Evolutionary conservation across 1,140 invertebrate genomes (phyloP).

Genomic region (Anadara kagoshimensis): DNA sequence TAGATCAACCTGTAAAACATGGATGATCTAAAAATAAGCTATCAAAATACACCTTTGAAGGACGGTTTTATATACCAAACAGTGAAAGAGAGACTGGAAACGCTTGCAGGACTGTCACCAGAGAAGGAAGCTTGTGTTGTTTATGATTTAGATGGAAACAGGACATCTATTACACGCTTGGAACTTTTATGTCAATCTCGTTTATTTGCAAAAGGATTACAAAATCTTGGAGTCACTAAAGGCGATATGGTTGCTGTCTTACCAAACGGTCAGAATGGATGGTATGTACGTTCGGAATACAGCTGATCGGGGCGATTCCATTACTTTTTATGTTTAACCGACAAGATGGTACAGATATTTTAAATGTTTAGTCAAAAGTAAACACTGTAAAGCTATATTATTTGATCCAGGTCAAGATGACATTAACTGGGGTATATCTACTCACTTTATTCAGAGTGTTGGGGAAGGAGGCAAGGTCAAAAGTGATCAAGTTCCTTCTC

Average conservation of each 20-base stretch:
- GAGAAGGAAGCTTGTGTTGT: neutral
- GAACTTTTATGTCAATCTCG: neutral
- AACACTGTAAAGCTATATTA: conserved; percentile 13
- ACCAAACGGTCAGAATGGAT: conserved; percentile 15
- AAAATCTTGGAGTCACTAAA: neutral
- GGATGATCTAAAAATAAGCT: neutral
- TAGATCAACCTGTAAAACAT: too few species aligned
- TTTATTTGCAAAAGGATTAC: conserved; percentile 1
- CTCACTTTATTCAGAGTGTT: neutral
- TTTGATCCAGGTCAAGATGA: neutral
- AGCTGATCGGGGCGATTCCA: conserved; percentile 4
- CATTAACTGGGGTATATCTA: neutral
- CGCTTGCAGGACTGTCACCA: neutral
- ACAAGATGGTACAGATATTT: conserved; percentile 12
- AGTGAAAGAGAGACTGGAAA: neutral
- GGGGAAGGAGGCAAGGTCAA: neutral
- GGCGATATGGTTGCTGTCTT: neutral
- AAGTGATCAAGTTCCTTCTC: neutral
- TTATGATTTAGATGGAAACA: neutral
- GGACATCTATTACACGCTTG: neutral
- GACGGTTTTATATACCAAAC: neutral
- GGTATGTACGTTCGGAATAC: conserved; percentile 11
- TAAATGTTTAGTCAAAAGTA: neutral
- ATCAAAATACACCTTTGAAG: neutral
- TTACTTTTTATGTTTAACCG: neutral